Evolutionary conservation across 2,113 vertebrate genomes (phyloP), one percentile per base, ranked within the genome.

Genomic region (Taxidea taxus): DNA sequence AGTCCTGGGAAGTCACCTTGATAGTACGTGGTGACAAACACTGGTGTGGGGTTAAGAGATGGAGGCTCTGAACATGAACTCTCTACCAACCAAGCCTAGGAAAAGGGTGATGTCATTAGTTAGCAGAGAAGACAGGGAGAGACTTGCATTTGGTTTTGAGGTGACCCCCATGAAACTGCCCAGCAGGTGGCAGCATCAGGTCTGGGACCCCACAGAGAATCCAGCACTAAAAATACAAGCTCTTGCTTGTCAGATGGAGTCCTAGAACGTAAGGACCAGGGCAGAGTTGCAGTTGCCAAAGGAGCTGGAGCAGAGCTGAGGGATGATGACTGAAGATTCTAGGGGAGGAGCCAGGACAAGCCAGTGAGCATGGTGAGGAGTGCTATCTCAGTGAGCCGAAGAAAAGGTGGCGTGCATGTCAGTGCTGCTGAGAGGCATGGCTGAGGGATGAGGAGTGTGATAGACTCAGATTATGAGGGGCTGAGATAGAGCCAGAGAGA

Each of bases 161-260:
- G 27, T 12, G 42, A 6, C 49, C 81, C 81, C 75, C 23, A 1
- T 86, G 39, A n/a, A 88, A 78, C 54, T 86, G 1, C 5, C 91
- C 95, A 95, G 70, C 51, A 95, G 78, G 74, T 89, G 91, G 82
- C 86, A 97, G 54, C 47, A 90, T 60, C 62, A 97, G 27, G 58
- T 88, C 66, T 91, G 75, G n/a, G 80, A 91, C 75, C 87, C 42
- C 34, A 18, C 25, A 20, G 12, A 49, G 64, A 31, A 15, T 56
- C 80, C 66, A 0, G 21, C 85, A 31, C 16, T 77, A 78, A 75
- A 82, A 54, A 54, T 77, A 54, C 60, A 51, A 81, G 80, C 68
- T 47, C 75, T 15, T 14, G 21, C 68, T 18, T 77, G 51, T 29
- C 14, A 75, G 77, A 3, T 42, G 29, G 47, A 85, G 25, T 89